Conservation (phyloP, 2,113 vertebrate species). For the Mustelus asterias region DNA sequence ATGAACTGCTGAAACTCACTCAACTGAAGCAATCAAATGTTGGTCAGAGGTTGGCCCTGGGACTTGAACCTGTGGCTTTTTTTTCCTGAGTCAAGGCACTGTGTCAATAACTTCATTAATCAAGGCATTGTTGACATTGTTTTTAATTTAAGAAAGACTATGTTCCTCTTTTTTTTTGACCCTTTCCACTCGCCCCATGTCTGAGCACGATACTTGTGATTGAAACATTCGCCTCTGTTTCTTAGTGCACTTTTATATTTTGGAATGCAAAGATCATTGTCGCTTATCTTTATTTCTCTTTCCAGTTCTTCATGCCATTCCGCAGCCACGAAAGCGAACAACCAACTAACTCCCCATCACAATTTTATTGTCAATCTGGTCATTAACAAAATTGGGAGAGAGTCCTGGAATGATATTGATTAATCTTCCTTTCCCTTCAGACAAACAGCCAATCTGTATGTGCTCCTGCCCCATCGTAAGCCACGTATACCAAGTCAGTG, state of each 20-base stretch:
- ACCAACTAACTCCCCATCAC: not conserved
- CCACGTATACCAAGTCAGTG: not conserved
- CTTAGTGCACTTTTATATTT: not conserved
- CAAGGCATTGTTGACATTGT: not conserved
- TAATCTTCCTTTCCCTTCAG: not conserved
- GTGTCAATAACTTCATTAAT: slow-evolving; percentile 8
- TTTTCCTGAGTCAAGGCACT: not conserved
- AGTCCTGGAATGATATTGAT: not conserved
- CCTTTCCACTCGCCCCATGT: not conserved
- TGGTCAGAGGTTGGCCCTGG: not conserved
- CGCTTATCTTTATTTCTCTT: not conserved
- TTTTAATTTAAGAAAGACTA: not conserved
- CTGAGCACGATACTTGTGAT: not conserved
- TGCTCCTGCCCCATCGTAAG: not conserved
- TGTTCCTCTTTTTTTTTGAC: not conserved
- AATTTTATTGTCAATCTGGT: not conserved
- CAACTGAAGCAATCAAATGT: not conserved
- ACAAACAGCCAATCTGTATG: not conserved
- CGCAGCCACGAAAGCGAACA: not conserved
- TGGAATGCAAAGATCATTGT: not conserved
- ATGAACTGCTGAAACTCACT: not conserved
- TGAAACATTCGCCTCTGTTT: not conserved
- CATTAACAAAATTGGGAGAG: not conserved
- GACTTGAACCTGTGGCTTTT: not conserved
- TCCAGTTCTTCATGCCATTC: not conserved